Evolutionary conservation across 1,140 invertebrate species (phyloP), one percentile per base, ranked within the genome.

Genomic region (Cotesia vestalis): DNA sequence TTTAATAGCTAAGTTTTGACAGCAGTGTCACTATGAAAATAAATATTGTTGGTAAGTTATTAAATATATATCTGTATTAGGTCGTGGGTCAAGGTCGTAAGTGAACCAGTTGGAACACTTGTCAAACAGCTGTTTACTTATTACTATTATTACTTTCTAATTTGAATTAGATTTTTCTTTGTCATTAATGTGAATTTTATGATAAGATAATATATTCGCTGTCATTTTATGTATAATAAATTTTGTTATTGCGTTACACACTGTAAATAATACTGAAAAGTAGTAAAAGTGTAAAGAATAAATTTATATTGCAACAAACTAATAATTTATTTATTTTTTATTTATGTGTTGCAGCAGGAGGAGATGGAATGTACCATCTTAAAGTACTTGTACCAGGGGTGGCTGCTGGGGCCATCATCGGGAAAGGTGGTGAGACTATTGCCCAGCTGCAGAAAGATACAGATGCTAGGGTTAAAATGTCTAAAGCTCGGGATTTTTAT

Each of bases 401-500:
- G 84, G 96, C 96, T 75, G 96, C 97, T 61, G 97, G 97, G 73
- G 96, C 96, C 80, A 98, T 98, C 84, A 98, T 99, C 84, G 97
- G 97, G 75, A 98, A 98, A 88, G 97, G 96, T 14, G 97, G 97
- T 71, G 96, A 98, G 86, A 98, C 96, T 34, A 98, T 99, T 87
- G 96, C 95, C 77, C 95, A 98, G 84, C 88, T 98, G 78, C 97
- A 99, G 87, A 97, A 97, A 86, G 96, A 98, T 84, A 95, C 96
- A 53, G 95, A 95, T 79, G 95, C 96, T 76, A 90, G 95, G 78
- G 94, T 99, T 71, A 98, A 98, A 90, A 98, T 99, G 96, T 98
- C 97, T 73, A 99, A 98, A 88, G 95, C 96, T 14, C 96, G 97
- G 84, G 96, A 98, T 86, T 98, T 96, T 87, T 98, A 98, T 90